phyloP scores from a whole-genome alignment of 2,113 vertebrate species.

The Anthoscopus minutus region DNA sequence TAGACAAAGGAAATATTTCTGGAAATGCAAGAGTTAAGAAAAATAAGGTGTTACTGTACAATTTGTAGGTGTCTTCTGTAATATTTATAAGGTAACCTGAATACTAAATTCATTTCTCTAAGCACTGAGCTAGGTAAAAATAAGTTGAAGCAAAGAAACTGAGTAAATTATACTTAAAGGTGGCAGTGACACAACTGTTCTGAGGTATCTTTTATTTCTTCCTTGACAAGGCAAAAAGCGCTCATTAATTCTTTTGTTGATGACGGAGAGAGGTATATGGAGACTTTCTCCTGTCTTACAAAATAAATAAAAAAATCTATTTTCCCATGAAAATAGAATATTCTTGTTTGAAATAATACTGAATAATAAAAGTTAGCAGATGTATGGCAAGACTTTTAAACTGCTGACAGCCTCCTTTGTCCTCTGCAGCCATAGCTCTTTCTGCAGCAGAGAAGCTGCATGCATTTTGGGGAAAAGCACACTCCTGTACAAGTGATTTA shows the following conservation, averaged over 20 bases:
- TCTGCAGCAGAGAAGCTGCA: not conserved
- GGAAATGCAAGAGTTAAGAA: not conserved
- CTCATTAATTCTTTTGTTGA: not conserved
- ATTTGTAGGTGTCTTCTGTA: not conserved
- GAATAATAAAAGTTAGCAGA: not conserved
- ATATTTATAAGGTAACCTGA: not conserved
- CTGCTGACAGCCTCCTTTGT: not conserved
- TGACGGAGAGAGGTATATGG: not conserved
- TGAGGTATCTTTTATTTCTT: not conserved
- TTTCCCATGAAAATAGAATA: not conserved
- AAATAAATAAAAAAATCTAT: not conserved
- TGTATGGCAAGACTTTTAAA: not conserved
- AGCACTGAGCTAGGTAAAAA: not conserved
- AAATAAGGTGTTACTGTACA: not conserved
- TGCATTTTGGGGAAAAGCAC: not conserved
- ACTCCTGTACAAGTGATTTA: rapidly evolving
- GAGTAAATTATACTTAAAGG: not conserved
- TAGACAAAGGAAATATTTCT: not conserved
- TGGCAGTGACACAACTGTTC: not conserved
- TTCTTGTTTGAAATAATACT: not conserved
- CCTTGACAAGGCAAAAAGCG: not conserved
- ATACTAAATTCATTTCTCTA: not conserved
- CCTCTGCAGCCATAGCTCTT: not conserved
- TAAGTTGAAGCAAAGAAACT: not conserved
- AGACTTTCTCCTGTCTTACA: not conserved